Conservation (phyloP, 2,888 invertebrate species). For the Neocrepidodera transversa region DNA sequence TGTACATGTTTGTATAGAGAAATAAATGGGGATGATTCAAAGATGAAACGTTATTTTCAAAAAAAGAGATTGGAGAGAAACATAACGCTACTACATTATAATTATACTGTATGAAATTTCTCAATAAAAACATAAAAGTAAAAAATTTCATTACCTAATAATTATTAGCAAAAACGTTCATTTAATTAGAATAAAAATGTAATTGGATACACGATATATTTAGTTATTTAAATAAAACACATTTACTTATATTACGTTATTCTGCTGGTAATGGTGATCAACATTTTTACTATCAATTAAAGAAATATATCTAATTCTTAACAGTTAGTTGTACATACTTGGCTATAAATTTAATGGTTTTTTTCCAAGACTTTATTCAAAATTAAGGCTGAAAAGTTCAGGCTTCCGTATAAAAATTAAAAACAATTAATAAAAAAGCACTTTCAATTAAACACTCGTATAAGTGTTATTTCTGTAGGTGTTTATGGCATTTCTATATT, state of each 20-base stretch:
- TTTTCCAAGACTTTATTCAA: slow-evolving; percentile 1
- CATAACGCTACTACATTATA: too few relatives aligned
- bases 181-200: too few relatives aligned
- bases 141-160: too few relatives aligned
- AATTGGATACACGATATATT: too few relatives aligned
- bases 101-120: too few relatives aligned
- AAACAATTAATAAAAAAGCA: slow-evolving; percentile 16
- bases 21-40: too few relatives aligned
- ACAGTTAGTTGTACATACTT: background rate
- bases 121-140: too few relatives aligned
- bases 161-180: too few relatives aligned
- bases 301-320: background rate
- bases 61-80: too few relatives aligned
- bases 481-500: slow-evolving; percentile 18
- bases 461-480: slow-evolving; percentile 11
- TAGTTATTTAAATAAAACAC: background rate
- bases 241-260: background rate
- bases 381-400: background rate
- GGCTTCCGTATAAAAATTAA: slow-evolving; percentile 7
- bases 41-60: too few relatives aligned
- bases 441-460: slow-evolving; percentile 9
- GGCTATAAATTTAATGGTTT: background rate
- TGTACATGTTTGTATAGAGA: too few relatives aligned
- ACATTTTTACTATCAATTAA: background rate
- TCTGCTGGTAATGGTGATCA: background rate